phyloP scores from a whole-genome alignment of 2,113 vertebrate genomes.

The Microcebus griseorufus region DNA sequence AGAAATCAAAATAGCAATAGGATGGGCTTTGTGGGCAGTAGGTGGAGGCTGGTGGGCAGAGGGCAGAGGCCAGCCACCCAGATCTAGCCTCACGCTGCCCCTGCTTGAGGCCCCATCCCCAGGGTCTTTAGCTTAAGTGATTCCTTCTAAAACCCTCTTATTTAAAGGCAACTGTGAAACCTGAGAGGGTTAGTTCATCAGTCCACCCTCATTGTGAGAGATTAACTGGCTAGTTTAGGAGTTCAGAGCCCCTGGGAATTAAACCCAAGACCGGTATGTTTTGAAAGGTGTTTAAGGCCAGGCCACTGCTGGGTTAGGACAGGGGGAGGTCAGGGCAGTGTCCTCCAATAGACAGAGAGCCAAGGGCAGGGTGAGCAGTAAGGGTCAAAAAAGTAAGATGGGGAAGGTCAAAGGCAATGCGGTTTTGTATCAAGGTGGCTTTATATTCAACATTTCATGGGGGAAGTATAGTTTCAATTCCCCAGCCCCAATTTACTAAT shows the following conservation, averaged over 20 bases:
- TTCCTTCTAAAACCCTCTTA: neutral
- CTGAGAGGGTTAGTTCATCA: neutral
- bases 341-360: neutral
- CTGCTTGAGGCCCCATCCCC: rapidly evolving
- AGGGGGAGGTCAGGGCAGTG: neutral
- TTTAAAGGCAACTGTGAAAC: neutral
- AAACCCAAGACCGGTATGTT: neutral
- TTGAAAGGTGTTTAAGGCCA: neutral
- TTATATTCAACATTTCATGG: neutral
- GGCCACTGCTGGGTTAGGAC: neutral
- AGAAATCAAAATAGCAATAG: neutral
- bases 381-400: neutral
- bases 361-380: neutral
- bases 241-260: neutral
- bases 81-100: neutral
- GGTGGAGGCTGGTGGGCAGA: neutral
- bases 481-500: neutral
- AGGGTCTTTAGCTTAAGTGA: neutral
- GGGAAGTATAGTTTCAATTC: neutral
- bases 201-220: neutral
- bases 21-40: neutral
- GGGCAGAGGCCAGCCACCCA: neutral
- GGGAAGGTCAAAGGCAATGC: neutral
- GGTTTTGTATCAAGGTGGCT: neutral
- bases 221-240: neutral